Evolutionary conservation across 2,797 vertebrate genomes (phyloP), one percentile per base, ranked within the genome.

Genomic region (Tragopan temminckii): DNA sequence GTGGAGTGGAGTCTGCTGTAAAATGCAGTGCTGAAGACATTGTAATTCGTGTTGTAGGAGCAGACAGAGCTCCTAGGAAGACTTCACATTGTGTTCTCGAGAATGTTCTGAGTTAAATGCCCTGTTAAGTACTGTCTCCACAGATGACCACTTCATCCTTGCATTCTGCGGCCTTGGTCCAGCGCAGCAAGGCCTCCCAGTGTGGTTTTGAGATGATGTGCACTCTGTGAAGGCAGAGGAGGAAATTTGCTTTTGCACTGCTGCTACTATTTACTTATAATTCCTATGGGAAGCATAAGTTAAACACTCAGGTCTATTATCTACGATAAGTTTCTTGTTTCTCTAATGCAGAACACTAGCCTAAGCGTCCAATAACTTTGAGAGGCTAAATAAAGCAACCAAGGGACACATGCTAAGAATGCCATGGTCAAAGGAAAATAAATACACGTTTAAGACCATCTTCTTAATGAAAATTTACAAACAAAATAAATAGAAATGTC

Each of bases 381-480:
- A 69, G 64, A 59, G 25, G 27, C 17, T 61, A 78, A 43, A 16
- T 71, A 25, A 79, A 91, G 29, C 66, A 84, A 14, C 53, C 18
- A 55, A 33, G 42, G 18, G 7, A 61, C 40, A 40, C 4, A 5
- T 4, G 2, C 48, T 83, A 31, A 25, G 25, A 94, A 72, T 84
- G 23, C 13, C 1, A 1, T 35, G 59, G 43, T 87, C 59, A 87
- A 63, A 70, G 25, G 40, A 24, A 93, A 94, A 87, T 82, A 87
- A 94, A 63, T 40, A 67, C 77, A 67, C 7, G 10, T 84, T 53
- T 85, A 82, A 89, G 71, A 79, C 50, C 0, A 72, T 80, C 68
- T 89, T 12, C 10, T 67, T 95, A 90, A 89, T 90, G 62, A 93
- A 53, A 25, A 75, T 94, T 93, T 94, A 70, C 67, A 81, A 85